Conservation (phyloP, 2,797 vertebrate genomes). For the Anguilla marmorata region DNA sequence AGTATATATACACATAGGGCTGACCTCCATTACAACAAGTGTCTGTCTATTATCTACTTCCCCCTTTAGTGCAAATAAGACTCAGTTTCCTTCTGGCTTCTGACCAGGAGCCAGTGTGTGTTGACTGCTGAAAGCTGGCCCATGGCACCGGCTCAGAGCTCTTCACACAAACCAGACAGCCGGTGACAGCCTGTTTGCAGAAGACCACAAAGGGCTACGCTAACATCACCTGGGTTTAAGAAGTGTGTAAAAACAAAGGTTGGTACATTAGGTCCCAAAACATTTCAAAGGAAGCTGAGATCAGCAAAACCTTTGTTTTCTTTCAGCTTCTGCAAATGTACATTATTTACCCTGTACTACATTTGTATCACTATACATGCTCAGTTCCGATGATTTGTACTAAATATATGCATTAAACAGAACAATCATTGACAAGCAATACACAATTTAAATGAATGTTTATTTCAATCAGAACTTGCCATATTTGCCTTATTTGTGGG, state of each 20-base stretch:
- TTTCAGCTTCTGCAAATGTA: neutral
- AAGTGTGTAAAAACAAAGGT: neutral
- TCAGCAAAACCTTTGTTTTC: neutral
- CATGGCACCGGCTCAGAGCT: conserved; percentile 30
- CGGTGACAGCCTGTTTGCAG: conserved; percentile 25
- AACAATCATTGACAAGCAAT: no score
- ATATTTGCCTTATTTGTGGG: neutral
- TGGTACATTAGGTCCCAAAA: neutral
- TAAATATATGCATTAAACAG: neutral
- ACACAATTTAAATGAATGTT: no score
- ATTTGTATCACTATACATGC: neutral
- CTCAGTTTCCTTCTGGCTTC: conserved; percentile 42
- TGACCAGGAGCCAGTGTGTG: neutral
- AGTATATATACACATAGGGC: conserved; percentile 37
- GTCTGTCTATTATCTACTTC: conserved; percentile 44
- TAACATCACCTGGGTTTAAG: conserved; percentile 20
- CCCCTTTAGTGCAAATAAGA: conserved; percentile 53
- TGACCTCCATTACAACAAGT: conserved; percentile 50
- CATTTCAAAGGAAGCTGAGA: neutral
- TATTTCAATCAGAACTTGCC: no score
- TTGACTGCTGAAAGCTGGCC: conserved; percentile 45
- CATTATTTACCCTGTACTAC: neutral
- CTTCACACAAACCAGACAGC: conserved; percentile 30
- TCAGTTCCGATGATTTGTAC: neutral
- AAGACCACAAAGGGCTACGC: neutral